Evolutionary conservation across 1,140 invertebrate genomes (phyloP).

Genomic region (Mizuhopecten yessoensis): DNA sequence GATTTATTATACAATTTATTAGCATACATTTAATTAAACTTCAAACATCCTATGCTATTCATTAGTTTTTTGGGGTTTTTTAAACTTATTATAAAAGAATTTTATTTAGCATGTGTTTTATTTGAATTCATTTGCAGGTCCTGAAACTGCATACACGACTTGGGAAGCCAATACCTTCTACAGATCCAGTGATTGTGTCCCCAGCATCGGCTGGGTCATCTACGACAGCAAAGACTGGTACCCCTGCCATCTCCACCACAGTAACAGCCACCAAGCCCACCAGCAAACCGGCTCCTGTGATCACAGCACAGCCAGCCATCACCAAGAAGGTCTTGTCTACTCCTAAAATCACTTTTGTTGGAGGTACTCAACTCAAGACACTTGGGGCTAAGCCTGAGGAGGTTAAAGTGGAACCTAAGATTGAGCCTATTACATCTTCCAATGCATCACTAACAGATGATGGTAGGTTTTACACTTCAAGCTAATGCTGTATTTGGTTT

Average conservation of each 20-base stretch:
- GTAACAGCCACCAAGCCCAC: constrained; percentile 67
- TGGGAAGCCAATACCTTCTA: constrained; percentile 97
- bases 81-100: too few relatives aligned
- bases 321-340: constrained; percentile 87
- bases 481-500: too few relatives aligned
- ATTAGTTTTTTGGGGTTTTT: too few relatives aligned
- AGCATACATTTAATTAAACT: too few relatives aligned
- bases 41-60: too few relatives aligned
- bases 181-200: constrained; percentile 90
- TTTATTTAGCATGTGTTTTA: too few relatives aligned
- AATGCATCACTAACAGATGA: constrained; percentile 55
- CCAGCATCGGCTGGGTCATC: constrained; percentile 61
- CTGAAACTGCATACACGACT: constrained; percentile 98
- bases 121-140: constrained; percentile 87
- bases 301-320: constrained; percentile 58
- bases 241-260: constrained; percentile 66
- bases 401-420: constrained; percentile 72
- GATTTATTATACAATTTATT: too few relatives aligned
- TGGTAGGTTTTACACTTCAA: constrained; percentile 54
- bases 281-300: constrained; percentile 73
- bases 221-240: constrained; percentile 63
- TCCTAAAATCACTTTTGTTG: constrained; percentile 95
- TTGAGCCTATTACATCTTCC: constrained; percentile 67
- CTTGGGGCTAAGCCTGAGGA: constrained; percentile 79
- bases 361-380: constrained; percentile 82